phyloP scores from a whole-genome alignment of 2,888 invertebrate genomes.

The Matsumyia berberina region DNA sequence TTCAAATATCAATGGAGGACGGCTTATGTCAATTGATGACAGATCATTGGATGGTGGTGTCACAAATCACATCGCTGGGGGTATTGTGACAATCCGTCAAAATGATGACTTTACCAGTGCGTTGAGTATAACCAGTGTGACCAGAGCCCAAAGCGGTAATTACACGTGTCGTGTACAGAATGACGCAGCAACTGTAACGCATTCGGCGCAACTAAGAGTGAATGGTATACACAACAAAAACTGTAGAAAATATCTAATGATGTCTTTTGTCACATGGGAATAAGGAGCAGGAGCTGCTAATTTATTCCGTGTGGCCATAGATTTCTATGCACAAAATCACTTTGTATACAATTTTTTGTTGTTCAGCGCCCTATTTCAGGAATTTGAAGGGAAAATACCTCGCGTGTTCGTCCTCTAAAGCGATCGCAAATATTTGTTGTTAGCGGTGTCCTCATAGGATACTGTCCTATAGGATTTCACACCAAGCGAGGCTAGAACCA shows the following conservation, averaged over 20 bases:
- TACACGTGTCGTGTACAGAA: conserved; percentile 87
- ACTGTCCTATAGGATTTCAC: no score
- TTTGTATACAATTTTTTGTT: background rate
- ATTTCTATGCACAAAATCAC: background rate
- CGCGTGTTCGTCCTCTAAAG: no score
- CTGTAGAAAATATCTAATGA: background rate
- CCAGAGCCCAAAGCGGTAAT: conserved; percentile 86
- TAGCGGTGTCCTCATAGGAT: no score
- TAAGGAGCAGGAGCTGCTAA: background rate
- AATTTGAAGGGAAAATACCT: background rate
- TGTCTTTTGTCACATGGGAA: background rate
- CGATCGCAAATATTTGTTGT: no score
- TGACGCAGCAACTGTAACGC: conserved; percentile 86
- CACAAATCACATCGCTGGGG: conserved; percentile 83
- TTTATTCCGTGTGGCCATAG: background rate
- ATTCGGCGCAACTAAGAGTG: conserved; percentile 86
- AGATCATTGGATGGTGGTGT: conserved; percentile 77
- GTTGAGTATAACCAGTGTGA: conserved; percentile 86
- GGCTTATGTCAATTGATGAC: conserved; percentile 17
- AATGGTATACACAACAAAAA: conserved; percentile 84
- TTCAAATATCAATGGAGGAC: background rate
- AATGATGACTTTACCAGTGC: conserved; percentile 87
- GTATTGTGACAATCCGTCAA: conserved; percentile 86
- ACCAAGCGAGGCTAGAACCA: no score
- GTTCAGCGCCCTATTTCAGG: background rate